Percentiles rank a stretch among this genome's conserved stretches.
Evolutionary conservation across 2,113 vertebrate species (phyloP).

Genomic region (Pituophis catenifer): DNA sequence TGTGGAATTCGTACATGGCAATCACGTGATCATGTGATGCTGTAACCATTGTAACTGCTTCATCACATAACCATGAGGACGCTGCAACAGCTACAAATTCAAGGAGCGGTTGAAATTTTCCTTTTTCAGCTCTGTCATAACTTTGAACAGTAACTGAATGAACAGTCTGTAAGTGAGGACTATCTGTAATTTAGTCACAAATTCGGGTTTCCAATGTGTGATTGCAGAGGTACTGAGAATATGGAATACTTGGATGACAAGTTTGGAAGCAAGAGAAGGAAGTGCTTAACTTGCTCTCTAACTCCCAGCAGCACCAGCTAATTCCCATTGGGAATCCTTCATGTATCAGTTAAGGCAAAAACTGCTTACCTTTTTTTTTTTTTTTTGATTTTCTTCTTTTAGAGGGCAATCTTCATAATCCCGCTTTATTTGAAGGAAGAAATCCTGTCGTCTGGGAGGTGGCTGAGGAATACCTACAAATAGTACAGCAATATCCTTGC

Average conservation of each 20-base stretch:
- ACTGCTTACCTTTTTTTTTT: constrained; percentile 4
- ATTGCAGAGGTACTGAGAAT: background rate
- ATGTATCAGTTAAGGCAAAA: constrained; percentile 15
- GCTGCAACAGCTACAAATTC: background rate
- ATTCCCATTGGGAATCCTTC: background rate
- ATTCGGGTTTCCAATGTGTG: background rate
- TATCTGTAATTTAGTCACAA: background rate
- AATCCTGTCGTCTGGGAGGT: constrained; percentile 94
- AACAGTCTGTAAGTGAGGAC: background rate
- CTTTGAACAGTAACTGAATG: background rate
- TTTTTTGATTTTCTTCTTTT: background rate
- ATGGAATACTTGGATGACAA: background rate
- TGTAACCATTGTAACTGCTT: background rate
- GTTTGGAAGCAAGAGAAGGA: background rate
- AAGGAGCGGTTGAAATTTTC: background rate
- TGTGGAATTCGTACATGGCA: background rate
- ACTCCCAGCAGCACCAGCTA: background rate
- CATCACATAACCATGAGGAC: background rate
- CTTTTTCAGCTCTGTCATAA: background rate
- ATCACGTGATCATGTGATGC: background rate
- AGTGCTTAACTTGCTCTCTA: background rate
- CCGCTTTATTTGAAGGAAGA: constrained; percentile 89
- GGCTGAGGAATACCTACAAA: constrained; percentile 91
- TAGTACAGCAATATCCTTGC: constrained; percentile 84
- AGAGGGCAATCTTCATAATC: constrained; percentile 98